Base-by-base conservation (phyloP, 2,888 invertebrate species). In the Masnerella sp. region DNA sequence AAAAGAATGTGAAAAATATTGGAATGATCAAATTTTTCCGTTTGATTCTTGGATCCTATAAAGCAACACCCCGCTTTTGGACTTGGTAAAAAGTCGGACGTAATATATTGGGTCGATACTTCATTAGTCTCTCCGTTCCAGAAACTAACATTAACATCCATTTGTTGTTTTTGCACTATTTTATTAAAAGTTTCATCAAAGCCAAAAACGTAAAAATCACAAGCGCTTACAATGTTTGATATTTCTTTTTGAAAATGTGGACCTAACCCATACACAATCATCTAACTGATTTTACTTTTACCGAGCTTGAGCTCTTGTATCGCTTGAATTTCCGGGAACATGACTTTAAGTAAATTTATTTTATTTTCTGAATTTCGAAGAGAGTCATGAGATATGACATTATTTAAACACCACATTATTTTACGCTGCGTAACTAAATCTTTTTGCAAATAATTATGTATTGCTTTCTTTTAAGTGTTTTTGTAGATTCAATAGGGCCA, bases 101-200 rank as follows among this genome's bases (percentile, higher is more conserved):
- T 78, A 5, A 78, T 51, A 40, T 82, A 82, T 30, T 79, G 45
- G 8, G 78, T 77, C 8, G 62, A 42, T 2, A 82, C 80, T 69
- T 52, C 17, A 15, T 69, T 70, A 17, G 22, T 61, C 28, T 73
- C 40, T 25, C 65, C 42, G 54, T 77, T 65, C 79, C 77, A 82
- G 47, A 67, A 80, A 32, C 79, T 51, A 1, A 81, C 64, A 14
- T 74, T 52, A 5, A 82, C 42, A 51, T 82, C 81, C 80, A 82
- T 82, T 68, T 81, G 79, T 18, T 68, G 59, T 45, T 61, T 71
- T 59, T 80, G 77, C 18, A 67, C 36, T 17, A 77, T 52, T 56
- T 77, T 78, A 40, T 80, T 79, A 11, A 77, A 71, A 3, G 43
- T 56, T 49, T 78, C 77, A 47, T 78, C 77, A 69, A 79, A 78